Evolutionary conservation across 2,113 vertebrate genomes (phyloP).

Genomic region (Hippolais icterina): DNA sequence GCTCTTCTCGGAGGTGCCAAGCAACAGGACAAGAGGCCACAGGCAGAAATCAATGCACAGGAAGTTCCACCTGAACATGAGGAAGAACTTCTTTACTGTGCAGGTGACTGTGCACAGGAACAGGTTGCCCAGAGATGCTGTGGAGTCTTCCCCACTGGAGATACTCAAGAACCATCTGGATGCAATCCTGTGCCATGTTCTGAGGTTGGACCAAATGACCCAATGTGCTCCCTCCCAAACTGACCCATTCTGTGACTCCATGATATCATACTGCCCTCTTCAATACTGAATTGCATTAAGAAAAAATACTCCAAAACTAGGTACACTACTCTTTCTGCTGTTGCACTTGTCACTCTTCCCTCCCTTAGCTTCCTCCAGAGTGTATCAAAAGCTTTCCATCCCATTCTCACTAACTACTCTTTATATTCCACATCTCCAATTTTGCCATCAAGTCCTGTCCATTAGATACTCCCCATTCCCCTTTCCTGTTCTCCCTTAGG

Average conservation of each 20-base stretch:
- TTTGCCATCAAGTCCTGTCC: background rate
- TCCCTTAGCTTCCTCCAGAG: background rate
- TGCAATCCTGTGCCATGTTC: background rate
- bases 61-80: background rate
- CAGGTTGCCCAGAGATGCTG: background rate
- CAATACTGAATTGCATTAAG: background rate
- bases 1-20: background rate
- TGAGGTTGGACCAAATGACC: background rate
- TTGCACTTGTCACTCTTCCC: background rate
- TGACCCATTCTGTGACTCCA: background rate
- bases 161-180: background rate
- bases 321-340: background rate
- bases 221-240: background rate
- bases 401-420: background rate
- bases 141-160: background rate
- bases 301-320: background rate
- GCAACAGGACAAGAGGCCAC: background rate
- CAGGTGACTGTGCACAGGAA: accelerated
- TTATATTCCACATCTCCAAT: background rate
- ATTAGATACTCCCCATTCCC: background rate
- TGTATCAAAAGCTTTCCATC: background rate
- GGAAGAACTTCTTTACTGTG: background rate
- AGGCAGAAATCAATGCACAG: background rate
- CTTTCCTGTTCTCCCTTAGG: background rate
- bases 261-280: background rate